Percentiles rank a stretch among this genome's conserved stretches.
Conservation (phyloP, 2,888 invertebrate genomes). For the Hypsopygia costalis region DNA sequence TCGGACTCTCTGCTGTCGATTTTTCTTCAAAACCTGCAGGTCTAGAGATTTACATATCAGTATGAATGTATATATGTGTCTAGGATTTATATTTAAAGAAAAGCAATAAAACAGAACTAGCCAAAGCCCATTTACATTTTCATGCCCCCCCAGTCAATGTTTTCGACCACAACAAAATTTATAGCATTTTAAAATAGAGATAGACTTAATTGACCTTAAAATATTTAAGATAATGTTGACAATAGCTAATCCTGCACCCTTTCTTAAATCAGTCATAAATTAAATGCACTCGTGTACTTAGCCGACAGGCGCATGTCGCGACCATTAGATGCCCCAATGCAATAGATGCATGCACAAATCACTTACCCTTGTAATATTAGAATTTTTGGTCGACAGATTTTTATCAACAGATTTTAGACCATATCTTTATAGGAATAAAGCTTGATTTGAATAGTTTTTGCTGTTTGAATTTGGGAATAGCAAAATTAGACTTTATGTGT, state of each 20-base stretch:
- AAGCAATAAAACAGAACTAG: too few species aligned
- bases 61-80: too few species aligned
- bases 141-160: slow-evolving; percentile 29
- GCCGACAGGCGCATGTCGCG: slow-evolving; percentile 53
- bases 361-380: slow-evolving; percentile 35
- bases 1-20: too few species aligned
- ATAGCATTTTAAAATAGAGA: slow-evolving; percentile 49
- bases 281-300: slow-evolving; percentile 55
- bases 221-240: slow-evolving; percentile 73
- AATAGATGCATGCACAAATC: slow-evolving; percentile 60
- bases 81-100: too few species aligned
- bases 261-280: slow-evolving; percentile 61
- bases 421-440: slow-evolving; percentile 9
- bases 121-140: too few species aligned
- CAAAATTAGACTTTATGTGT: slow-evolving; percentile 38
- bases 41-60: too few species aligned
- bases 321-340: slow-evolving; percentile 63
- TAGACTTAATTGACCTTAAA: slow-evolving; percentile 59
- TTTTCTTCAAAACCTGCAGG: too few species aligned
- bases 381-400: slow-evolving; percentile 21
- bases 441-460: slow-evolving; percentile 15
- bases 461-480: slow-evolving; percentile 13
- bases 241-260: slow-evolving; percentile 65
- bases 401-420: slow-evolving; percentile 16
- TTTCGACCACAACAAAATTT: slow-evolving; percentile 48